Conservation (phyloP, 2,888 invertebrate genomes). For the Spodoptera littoralis region DNA sequence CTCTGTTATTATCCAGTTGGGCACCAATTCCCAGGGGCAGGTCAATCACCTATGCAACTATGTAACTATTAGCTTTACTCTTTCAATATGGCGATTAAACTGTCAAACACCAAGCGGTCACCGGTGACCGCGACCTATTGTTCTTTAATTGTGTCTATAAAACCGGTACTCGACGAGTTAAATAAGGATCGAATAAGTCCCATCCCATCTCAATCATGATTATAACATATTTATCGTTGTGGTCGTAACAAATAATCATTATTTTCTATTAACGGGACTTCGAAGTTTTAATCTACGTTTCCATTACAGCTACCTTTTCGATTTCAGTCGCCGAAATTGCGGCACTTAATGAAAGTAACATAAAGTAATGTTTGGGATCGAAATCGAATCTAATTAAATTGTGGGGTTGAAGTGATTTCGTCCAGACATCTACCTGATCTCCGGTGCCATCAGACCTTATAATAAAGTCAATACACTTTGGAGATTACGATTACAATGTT, state of each 20-base stretch:
- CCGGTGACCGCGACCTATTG: no score
- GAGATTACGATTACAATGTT: not conserved
- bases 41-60: no score
- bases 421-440: slow-evolving; percentile 36
- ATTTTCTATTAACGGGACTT: slow-evolving; percentile 16
- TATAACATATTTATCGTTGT: slow-evolving; percentile 1
- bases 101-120: no score
- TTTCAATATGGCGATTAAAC: no score
- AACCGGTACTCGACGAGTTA: no score
- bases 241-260: slow-evolving; percentile 10
- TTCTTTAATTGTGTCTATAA: no score
- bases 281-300: slow-evolving; percentile 35
- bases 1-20: no score
- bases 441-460: slow-evolving; percentile 22
- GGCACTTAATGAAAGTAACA: slow-evolving; percentile 45
- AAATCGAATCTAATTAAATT: slow-evolving; percentile 46
- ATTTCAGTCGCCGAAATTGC: slow-evolving; percentile 36
- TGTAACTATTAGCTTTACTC: no score
- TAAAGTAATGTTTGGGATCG: slow-evolving; percentile 45
- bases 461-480: slow-evolving; percentile 26
- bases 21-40: no score
- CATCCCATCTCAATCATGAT: not conserved
- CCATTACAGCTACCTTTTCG: slow-evolving; percentile 39
- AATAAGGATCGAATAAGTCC: no score
- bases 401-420: slow-evolving; percentile 32